Conservation (phyloP, 2,113 vertebrate genomes). For the Periophthalmodon schlosseri region DNA sequence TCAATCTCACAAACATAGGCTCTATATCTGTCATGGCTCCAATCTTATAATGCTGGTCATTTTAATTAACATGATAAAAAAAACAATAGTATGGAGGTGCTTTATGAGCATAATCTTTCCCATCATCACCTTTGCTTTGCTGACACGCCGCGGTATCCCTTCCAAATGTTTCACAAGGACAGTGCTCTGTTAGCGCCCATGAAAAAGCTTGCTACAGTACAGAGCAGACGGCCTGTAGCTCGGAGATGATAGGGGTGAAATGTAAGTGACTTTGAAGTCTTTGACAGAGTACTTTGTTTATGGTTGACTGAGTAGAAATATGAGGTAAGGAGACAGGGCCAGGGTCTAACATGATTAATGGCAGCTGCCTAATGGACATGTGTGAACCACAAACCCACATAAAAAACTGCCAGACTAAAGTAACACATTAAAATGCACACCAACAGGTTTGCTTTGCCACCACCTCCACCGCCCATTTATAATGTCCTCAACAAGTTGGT, state of each 20-base stretch:
- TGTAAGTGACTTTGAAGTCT: constrained; percentile 68
- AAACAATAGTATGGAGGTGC: background rate
- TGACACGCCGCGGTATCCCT: constrained; percentile 42
- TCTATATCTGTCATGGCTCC: background rate
- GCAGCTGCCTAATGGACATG: constrained; percentile 44
- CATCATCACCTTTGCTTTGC: constrained; percentile 42
- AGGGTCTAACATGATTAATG: constrained; percentile 60
- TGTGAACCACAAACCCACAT: constrained; percentile 17
- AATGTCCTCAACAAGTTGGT: constrained; percentile 37
- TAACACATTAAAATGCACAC: constrained; percentile 15
- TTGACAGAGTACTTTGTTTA: constrained; percentile 59
- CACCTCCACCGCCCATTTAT: constrained; percentile 29
- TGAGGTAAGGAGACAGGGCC: constrained; percentile 38
- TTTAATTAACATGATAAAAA: background rate
- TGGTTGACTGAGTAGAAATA: constrained; percentile 54
- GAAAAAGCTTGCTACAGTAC: constrained; percentile 29
- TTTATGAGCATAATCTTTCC: constrained; percentile 26
- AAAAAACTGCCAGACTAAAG: constrained; percentile 5
- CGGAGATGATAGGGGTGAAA: constrained; percentile 50
- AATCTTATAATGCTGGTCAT: background rate
- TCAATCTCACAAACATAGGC: background rate
- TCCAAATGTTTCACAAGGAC: constrained; percentile 56
- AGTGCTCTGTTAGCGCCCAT: constrained; percentile 39
- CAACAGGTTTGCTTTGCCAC: constrained; percentile 27
- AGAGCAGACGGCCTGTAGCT: constrained; percentile 28